Base-by-base conservation (phyloP, 1,140 invertebrate species). In the Drosophila littoralis region DNA sequence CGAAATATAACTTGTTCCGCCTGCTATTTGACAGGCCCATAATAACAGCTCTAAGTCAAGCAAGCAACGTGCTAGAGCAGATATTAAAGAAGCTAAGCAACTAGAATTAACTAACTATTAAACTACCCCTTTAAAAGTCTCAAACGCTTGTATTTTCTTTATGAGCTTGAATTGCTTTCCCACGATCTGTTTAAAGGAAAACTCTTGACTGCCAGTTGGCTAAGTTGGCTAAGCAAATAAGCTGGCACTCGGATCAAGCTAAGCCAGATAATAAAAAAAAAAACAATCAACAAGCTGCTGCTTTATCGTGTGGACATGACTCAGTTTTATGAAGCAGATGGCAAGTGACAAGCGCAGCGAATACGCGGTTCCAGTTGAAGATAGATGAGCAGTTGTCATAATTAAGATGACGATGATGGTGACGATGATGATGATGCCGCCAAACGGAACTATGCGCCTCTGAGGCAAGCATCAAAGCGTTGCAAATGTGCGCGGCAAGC, bases 401-500 rank as follows among this genome's bases (percentile, higher is more conserved):
- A 15, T 57, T 42, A 33, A 57, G 12, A 42, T 57, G 33, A 35
- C 10, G 48, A 33, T 52, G 13, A 50, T 38, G 7, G 38, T 42
- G 36, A 40, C 38, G 57, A 38, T 57, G 51, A 43, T 51, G 58
- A 45, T 36, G 52, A 36, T 51, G 72, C 43, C 55, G 36, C n/a
- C 36, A 66, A 73, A 58, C 52, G 67, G 58, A 75, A 70, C 66
- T 52, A 38, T 46, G 72, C 59, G 43, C 38, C 67, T 70, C 36
- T 64, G 52, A 32, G 67, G 52, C 52, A 57, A 43, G 51, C 66
- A 60, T 42, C 55, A 68, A 68, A 48, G 55, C 68, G 60, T 71
- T 55, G 68, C 59, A 71, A 71, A 71, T 63, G 51, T 64, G 59
- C 52, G 52, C 58, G 60, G 67, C 61, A 58, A 28, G 70, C 70